These are phyloP conservation scores for Aethes cnicana DNA, from an alignment of 2,888 invertebrate genomes.

Conservation along the genomic window DNA sequence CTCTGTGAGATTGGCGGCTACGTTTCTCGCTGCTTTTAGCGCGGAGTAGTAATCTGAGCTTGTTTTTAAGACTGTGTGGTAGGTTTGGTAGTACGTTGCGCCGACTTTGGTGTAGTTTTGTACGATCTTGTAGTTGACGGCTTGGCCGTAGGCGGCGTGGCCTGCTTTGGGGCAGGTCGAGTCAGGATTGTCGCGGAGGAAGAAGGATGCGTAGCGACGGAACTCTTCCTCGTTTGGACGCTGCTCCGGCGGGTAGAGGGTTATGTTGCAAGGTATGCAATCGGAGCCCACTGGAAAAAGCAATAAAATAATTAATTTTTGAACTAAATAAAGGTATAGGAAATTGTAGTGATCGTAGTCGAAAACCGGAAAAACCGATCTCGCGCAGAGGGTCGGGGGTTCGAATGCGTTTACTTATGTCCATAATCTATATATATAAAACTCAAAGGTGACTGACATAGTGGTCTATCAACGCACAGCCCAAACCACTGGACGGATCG, in stretches of 20 bases:
- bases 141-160: slow-evolving; percentile 91
- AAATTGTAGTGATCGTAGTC: too few species aligned
- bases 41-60: slow-evolving; percentile 95
- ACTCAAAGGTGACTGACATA: too few species aligned
- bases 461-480: too few species aligned
- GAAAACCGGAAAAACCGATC: too few species aligned
- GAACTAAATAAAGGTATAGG: not conserved
- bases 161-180: slow-evolving; percentile 90
- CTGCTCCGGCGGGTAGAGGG: slow-evolving; percentile 61
- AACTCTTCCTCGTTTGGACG: slow-evolving; percentile 86
- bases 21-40: slow-evolving; percentile 89
- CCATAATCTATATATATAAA: too few species aligned
- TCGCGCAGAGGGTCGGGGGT: too few species aligned
- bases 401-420: too few species aligned
- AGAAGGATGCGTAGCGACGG: slow-evolving; percentile 89
- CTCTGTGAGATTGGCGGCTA: slow-evolving; percentile 92
- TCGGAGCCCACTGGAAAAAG: slow-evolving; percentile 1
- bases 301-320: not conserved
- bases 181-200: slow-evolving; percentile 91
- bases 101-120: slow-evolving; percentile 76
- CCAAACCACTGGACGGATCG: too few species aligned
- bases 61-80: slow-evolving; percentile 95
- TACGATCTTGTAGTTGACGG: slow-evolving; percentile 82
- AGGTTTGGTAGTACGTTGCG: slow-evolving; percentile 94
- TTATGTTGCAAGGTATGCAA: slow-evolving; percentile 80